Evolutionary conservation across 1,140 invertebrate genomes (phyloP), one percentile per base, ranked within the genome.

Genomic region (Acromyrmex heyeri): DNA sequence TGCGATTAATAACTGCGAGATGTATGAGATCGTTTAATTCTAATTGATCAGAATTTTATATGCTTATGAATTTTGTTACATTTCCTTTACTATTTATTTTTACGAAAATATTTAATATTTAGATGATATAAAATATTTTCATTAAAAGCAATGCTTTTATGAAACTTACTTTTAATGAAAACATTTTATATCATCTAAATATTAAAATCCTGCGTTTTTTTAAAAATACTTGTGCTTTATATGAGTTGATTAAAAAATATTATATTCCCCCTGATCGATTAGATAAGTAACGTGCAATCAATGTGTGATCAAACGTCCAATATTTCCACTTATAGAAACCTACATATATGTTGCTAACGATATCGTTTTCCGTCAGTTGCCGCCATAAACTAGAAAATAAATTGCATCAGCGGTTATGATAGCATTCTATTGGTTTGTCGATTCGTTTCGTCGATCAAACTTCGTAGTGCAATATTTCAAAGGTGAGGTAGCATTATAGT

Each of bases 361-460:
- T 55, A 44, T 83, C 44, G 24, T 61, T 61, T 83, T 50, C 69
- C 24, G 48, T 50, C 38, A 27, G 48, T 21, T 81, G 27, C 48
- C 30, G 14, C 69, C 38, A 34, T 83, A 62, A 83, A 21, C 30
- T 70, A 38, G 79, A 75, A 83, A 83, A 83, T 75, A 73, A 83
- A 83, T 83, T 48, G 55, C 55, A 75, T 34, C 79, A 30, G 55
- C 65, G 50, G 55, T 67, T 59, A 82, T 61, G 79, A 75, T 83
- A 61, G 72, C 69, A 18, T 82, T 72, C 67, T 55, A 82, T 73
- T 48, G 38, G 59, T 48, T 57, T 57, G 44, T 61, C 24, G 82
- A 69, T 69, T 75, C 82, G 78, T 38, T 78, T 53, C 59, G 53
- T 4, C 34, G 50, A 34, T 61, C 48, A 21, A 57, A 18, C n/a